These are phyloP conservation scores for Pseudoips prasinana DNA, from an alignment of 2,888 invertebrate genomes.

Conservation along the genomic window DNA sequence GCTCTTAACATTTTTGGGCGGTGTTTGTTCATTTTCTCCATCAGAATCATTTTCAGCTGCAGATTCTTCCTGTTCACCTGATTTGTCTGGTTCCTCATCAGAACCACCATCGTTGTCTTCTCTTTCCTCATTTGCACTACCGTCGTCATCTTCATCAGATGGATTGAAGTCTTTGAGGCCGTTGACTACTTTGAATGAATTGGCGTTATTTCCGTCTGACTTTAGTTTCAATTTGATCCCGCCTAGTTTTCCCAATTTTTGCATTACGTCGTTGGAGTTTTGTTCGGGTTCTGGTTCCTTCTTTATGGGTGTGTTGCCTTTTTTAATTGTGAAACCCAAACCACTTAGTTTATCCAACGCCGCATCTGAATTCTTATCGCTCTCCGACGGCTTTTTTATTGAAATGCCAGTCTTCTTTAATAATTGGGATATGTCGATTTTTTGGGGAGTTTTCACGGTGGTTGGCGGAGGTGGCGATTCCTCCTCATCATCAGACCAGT, in stretches of 20 bases:
- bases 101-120: slow-evolving; percentile 48
- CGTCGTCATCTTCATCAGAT: slow-evolving; percentile 66
- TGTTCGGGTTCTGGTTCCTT: slow-evolving; percentile 52
- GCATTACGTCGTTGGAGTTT: slow-evolving; percentile 51
- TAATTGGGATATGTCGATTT: slow-evolving; percentile 68
- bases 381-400: slow-evolving; percentile 57
- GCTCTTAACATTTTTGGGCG: slow-evolving; percentile 26
- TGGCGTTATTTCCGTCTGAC: slow-evolving; percentile 65
- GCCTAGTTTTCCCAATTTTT: slow-evolving; percentile 68
- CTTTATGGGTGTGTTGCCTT: slow-evolving; percentile 61
- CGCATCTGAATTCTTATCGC: slow-evolving; percentile 46
- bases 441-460: slow-evolving; percentile 54
- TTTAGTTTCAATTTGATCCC: slow-evolving; percentile 73
- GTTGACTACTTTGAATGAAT: slow-evolving; percentile 70
- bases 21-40: slow-evolving; percentile 36
- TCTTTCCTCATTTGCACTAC: slow-evolving; percentile 54
- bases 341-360: slow-evolving; percentile 70
- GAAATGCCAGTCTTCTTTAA: slow-evolving; percentile 63
- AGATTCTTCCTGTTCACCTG: slow-evolving; percentile 37
- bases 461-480: slow-evolving; percentile 37
- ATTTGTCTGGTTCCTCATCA: slow-evolving; percentile 44
- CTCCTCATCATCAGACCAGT: slow-evolving; percentile 74
- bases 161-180: slow-evolving; percentile 71
- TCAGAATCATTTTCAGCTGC: slow-evolving; percentile 42
- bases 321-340: slow-evolving; percentile 72